Conservation (phyloP, 2,113 vertebrate species). For the Channa maculata region DNA sequence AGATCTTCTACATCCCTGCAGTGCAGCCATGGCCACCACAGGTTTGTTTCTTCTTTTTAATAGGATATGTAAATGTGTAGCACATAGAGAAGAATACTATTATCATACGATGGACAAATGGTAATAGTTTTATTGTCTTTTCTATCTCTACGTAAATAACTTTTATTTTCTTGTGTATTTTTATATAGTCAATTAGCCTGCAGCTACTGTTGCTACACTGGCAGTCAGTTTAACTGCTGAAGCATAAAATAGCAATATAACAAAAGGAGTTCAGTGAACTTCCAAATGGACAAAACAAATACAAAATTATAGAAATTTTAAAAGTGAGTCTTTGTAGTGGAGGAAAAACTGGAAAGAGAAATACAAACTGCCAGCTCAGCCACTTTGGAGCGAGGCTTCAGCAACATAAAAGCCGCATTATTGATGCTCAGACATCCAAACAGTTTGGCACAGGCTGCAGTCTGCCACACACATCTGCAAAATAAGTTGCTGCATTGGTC, state of each 20-base stretch:
- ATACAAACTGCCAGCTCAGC: constrained; percentile 42
- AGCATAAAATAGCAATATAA: background rate
- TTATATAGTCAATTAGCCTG: background rate
- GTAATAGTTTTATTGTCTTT: too few species aligned
- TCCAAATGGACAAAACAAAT: background rate
- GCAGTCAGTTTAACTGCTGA: too few species aligned
- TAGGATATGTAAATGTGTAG: background rate
- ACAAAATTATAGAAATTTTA: background rate
- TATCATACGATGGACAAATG: too few species aligned
- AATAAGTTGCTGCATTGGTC: too few species aligned
- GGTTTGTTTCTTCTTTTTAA: constrained; percentile 65
- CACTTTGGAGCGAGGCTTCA: constrained; percentile 41
- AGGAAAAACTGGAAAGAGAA: constrained; percentile 2
- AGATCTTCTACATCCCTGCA: constrained; percentile 44
- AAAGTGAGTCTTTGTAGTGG: background rate
- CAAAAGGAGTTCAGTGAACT: constrained; percentile 5
- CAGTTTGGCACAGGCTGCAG: constrained; percentile 9
- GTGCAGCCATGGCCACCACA: constrained; percentile 78
- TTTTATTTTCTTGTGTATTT: background rate
- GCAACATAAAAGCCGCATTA: constrained; percentile 64
- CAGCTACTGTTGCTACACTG: constrained; percentile 17
- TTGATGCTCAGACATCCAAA: constrained; percentile 9
- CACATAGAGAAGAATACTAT: too few species aligned
- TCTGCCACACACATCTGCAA: background rate
- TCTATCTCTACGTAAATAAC: too few species aligned